phyloP scores from a whole-genome alignment of 1,140 invertebrate species.

The Achatina immaculata region DNA sequence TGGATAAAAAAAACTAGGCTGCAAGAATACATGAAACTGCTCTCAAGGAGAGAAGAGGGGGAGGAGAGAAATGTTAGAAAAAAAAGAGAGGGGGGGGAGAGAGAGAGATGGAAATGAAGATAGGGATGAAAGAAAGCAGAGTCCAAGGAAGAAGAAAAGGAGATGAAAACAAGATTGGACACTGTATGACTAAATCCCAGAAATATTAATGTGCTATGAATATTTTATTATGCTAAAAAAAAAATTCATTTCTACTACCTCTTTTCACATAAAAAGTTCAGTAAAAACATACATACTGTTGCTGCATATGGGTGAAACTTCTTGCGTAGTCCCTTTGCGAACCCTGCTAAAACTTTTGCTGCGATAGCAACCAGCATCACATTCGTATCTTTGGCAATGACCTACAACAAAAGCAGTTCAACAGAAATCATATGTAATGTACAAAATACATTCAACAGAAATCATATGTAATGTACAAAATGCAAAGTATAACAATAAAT shows the following conservation, averaged over 20 bases:
- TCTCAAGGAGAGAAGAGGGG: too few relatives aligned
- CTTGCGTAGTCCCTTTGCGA: slow-evolving; percentile 90
- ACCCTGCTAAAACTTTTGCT: slow-evolving; percentile 84
- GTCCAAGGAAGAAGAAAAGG: too few relatives aligned
- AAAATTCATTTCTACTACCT: neutral
- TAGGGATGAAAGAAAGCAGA: too few relatives aligned
- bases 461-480: neutral
- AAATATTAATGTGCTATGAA: too few relatives aligned
- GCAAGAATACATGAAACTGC: too few relatives aligned
- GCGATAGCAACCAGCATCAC: slow-evolving; percentile 92
- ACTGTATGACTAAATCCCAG: too few relatives aligned
- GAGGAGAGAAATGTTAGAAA: too few relatives aligned
- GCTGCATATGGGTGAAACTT: slow-evolving; percentile 87
- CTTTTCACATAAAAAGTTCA: neutral
- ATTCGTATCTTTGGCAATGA: slow-evolving; percentile 92
- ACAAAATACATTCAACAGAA: neutral
- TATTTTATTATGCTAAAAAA: neutral
- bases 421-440: neutral
- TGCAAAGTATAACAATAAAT: neutral
- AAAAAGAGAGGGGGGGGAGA: too few relatives aligned
- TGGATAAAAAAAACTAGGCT: too few relatives aligned
- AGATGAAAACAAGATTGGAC: too few relatives aligned
- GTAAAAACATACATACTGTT: slow-evolving; percentile 50
- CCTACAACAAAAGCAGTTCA: slow-evolving; percentile 57
- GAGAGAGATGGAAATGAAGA: too few relatives aligned